These are phyloP conservation scores for Lepisosteus oculatus DNA, from an alignment of 2,113 vertebrate species.

Conservation along the genomic window DNA sequence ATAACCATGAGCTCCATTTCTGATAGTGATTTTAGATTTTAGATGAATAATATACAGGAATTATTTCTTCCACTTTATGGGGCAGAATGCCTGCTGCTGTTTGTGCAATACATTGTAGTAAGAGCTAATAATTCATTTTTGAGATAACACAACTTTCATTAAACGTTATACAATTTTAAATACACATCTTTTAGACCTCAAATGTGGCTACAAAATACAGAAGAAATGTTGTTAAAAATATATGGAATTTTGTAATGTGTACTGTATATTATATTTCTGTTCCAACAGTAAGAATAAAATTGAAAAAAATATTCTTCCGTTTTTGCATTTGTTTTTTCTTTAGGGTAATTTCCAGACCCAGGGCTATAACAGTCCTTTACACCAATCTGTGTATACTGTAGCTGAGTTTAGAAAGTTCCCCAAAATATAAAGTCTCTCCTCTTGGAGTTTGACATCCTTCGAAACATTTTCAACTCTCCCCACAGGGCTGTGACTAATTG, in stretches of 20 bases:
- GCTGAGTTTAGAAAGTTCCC: no score
- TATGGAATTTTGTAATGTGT: no score
- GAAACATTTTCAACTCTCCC: no score
- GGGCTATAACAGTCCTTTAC: no score
- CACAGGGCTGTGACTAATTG: no score
- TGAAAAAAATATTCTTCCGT: not conserved
- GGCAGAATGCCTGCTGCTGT: not conserved
- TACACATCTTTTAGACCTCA: not conserved
- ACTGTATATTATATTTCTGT: no score
- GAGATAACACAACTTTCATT: not conserved
- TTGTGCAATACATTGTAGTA: not conserved
- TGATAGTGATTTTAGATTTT: not conserved
- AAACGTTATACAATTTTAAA: slow-evolving; percentile 7
- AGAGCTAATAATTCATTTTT: not conserved
- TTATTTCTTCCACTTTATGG: not conserved
- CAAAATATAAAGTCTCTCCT: no score
- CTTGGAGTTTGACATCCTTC: no score
- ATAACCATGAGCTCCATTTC: not conserved
- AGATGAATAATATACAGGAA: not conserved
- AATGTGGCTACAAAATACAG: not conserved
- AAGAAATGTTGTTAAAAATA: not conserved
- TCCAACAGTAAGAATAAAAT: no score
- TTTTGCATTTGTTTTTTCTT: not conserved
- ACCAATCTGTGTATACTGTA: no score
- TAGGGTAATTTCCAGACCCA: not conserved